phyloP scores from a whole-genome alignment of 2,888 invertebrate genomes.

The Pyrocoelia pectoralis region DNA sequence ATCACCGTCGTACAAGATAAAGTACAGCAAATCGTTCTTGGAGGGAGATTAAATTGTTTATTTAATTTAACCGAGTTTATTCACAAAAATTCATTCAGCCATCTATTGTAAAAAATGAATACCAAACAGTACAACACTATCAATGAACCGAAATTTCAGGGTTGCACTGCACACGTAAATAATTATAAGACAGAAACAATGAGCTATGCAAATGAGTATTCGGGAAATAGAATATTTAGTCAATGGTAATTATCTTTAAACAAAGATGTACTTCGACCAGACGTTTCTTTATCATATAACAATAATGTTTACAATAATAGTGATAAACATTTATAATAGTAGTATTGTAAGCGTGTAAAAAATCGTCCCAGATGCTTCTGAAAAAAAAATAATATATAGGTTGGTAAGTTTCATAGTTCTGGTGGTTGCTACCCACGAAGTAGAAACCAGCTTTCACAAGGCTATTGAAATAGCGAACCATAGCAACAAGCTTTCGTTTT shows the following conservation, averaged over 20 bases:
- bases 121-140: too few species aligned
- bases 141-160: too few species aligned
- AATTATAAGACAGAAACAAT: neutral
- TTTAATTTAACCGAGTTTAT: too few species aligned
- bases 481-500: conserved; percentile 7
- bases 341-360: neutral
- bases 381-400: neutral
- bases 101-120: too few species aligned
- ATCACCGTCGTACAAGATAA: too few species aligned
- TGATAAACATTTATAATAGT: neutral
- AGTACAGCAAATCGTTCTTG: too few species aligned
- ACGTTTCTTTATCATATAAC: conserved; percentile 17
- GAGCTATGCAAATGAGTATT: neutral
- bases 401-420: neutral
- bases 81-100: too few species aligned
- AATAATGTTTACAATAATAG: conserved; percentile 12
- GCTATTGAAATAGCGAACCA: neutral
- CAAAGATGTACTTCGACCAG: conserved; percentile 21
- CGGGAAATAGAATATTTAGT: neutral
- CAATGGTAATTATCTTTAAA: conserved; percentile 12
- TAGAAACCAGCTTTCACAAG: conserved; percentile 10
- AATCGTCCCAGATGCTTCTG: neutral
- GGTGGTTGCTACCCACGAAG: conserved; percentile 11
- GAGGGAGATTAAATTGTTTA: too few species aligned
- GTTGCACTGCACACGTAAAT: too few species aligned